Percentiles rank a stretch among this genome's conserved stretches.
These are phyloP conservation scores for Drosophila kokeensis DNA, from an alignment of 2,888 invertebrate species.

Conservation along the genomic window DNA sequence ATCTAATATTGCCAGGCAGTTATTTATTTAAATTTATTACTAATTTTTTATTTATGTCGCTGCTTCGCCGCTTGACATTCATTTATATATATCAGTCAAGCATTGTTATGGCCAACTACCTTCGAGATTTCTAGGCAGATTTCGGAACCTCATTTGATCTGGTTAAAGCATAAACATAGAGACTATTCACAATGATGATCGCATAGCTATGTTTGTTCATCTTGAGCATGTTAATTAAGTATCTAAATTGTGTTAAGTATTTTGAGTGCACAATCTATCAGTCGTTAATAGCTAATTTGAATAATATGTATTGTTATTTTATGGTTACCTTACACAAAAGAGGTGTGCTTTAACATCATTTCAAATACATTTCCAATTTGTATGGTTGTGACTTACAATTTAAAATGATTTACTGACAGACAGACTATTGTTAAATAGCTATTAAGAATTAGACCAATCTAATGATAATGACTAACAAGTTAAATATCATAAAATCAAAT, in stretches of 20 bases:
- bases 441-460: neutral
- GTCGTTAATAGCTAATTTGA: conserved; percentile 13
- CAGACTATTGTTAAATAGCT: neutral
- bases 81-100: conserved; percentile 73
- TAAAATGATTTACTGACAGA: neutral
- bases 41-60: conserved; percentile 76
- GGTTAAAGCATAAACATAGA: conserved; percentile 13
- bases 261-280: conserved; percentile 33
- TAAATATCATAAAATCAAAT: neutral
- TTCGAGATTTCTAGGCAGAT: conserved; percentile 35
- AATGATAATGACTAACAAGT: neutral
- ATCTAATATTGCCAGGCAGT: conserved; percentile 77
- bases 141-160: conserved; percentile 30
- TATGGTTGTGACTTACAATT: neutral
- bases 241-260: conserved; percentile 36
- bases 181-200: conserved; percentile 47
- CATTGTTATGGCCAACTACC: conserved; percentile 53
- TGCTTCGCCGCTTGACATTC: conserved; percentile 69
- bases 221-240: conserved; percentile 38
- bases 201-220: conserved; percentile 33
- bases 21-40: conserved; percentile 81
- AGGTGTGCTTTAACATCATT: neutral
- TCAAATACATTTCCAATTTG: neutral
- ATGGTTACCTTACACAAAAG: neutral
- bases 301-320: conserved; percentile 7